These are phyloP conservation scores for Ciconia nigra DNA, from an alignment of 2,797 vertebrate genomes.

Conservation along the genomic window DNA sequence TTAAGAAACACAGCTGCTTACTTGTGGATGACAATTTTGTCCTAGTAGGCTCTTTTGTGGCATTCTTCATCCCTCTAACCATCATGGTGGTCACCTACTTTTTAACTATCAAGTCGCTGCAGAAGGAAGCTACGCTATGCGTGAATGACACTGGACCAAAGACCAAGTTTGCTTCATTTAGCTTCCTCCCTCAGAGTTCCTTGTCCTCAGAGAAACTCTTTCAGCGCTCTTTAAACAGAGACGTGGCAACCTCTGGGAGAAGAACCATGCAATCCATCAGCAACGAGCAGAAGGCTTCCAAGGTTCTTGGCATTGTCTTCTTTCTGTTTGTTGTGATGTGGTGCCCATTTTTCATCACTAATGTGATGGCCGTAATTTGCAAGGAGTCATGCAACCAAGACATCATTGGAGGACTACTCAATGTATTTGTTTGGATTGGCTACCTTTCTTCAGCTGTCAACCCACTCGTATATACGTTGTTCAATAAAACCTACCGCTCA, in stretches of 20 bases:
- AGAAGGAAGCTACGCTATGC: slow-evolving; percentile 89
- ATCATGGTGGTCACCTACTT: slow-evolving; percentile 98
- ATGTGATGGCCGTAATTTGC: slow-evolving; percentile 90
- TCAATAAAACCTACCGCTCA: slow-evolving; percentile 92
- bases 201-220: slow-evolving; percentile 90
- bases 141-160: slow-evolving; percentile 85
- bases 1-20: slow-evolving; percentile 88
- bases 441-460: slow-evolving; percentile 96
- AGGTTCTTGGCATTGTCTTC: slow-evolving; percentile 96
- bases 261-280: slow-evolving; percentile 93
- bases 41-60: slow-evolving; percentile 91
- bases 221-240: slow-evolving; percentile 84
- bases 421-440: slow-evolving; percentile 96
- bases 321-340: slow-evolving; percentile 98
- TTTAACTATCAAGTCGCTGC: slow-evolving; percentile 90
- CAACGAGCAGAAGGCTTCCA: slow-evolving; percentile 96
- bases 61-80: slow-evolving; percentile 92
- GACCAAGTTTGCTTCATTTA: slow-evolving; percentile 85
- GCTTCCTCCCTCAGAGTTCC: slow-evolving; percentile 88
- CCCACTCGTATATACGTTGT: slow-evolving; percentile 92
- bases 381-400: slow-evolving; percentile 79
- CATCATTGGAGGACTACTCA: slow-evolving; percentile 85
- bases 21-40: slow-evolving; percentile 90
- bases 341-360: slow-evolving; percentile 97
- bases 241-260: slow-evolving; percentile 75